Evolutionary conservation across 1,140 invertebrate species (phyloP).

Genomic region (Heliconius congener): DNA sequence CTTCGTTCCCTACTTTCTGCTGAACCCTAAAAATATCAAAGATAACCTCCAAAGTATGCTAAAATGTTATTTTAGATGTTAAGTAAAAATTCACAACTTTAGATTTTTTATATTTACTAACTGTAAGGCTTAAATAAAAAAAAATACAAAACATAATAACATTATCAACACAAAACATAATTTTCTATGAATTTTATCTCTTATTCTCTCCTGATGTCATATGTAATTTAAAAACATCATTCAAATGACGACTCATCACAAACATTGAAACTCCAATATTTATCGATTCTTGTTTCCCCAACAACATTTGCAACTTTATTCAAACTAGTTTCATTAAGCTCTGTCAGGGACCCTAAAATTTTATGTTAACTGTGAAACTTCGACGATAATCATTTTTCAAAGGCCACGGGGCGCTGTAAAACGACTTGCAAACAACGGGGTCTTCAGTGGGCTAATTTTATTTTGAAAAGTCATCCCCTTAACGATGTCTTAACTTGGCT

Average conservation of each 20-base stretch:
- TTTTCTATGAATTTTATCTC: too few species aligned
- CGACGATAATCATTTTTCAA: constrained; percentile 61
- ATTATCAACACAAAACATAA: too few species aligned
- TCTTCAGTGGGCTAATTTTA: constrained; percentile 49
- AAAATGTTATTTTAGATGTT: too few species aligned
- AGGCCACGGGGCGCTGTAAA: constrained; percentile 47
- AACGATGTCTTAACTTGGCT: constrained; percentile 52
- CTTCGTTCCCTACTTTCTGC: too few species aligned
- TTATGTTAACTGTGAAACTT: constrained; percentile 49
- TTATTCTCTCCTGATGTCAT: too few species aligned
- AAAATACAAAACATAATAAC: too few species aligned
- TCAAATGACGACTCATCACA: not conserved
- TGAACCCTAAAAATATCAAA: too few species aligned
- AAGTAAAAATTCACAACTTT: too few species aligned
- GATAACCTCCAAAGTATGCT: too few species aligned
- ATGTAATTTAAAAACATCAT: not conserved
- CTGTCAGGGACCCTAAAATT: constrained; percentile 41
- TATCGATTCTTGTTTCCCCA: constrained; percentile 14
- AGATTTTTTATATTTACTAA: too few species aligned
- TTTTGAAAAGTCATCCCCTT: constrained; percentile 53
- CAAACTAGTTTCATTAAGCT: constrained; percentile 43
- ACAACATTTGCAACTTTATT: constrained; percentile 23
- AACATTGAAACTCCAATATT: not conserved
- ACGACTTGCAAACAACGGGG: constrained; percentile 51
- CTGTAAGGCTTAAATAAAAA: too few species aligned